A percentile compares a stretch with the other conserved stretches of the same genome.
Conservation (phyloP, 1,140 invertebrate species). For the Argopecten irradians region DNA sequence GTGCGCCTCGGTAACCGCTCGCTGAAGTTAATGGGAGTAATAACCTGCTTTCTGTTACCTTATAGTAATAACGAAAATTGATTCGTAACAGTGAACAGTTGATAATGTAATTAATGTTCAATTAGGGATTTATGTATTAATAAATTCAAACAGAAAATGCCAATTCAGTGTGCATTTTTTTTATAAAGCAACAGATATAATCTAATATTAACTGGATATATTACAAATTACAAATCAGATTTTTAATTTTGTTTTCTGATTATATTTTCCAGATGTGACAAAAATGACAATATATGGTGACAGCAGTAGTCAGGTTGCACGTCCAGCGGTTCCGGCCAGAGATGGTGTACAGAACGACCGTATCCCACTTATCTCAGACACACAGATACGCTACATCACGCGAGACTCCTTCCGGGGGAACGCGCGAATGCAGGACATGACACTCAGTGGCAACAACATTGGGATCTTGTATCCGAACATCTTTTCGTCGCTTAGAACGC, state of each 20-base stretch:
- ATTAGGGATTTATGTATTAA: not conserved
- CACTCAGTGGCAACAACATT: constrained; percentile 47
- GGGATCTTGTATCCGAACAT: constrained; percentile 46
- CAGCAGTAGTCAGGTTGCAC: constrained; percentile 37
- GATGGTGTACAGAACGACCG: constrained; percentile 28
- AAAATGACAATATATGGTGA: constrained; percentile 50
- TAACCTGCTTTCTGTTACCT: not conserved
- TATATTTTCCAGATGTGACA: constrained; percentile 50
- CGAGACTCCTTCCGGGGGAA: constrained; percentile 38
- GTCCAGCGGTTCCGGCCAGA: constrained; percentile 24
- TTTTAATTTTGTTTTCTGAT: not conserved
- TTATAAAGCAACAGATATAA: too few relatives aligned
- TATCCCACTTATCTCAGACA: constrained; percentile 34
- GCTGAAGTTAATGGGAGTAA: not conserved
- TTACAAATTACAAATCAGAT: not conserved
- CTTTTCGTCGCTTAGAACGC: constrained; percentile 34
- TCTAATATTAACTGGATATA: too few relatives aligned
- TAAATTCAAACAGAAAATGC: not conserved
- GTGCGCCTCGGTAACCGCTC: not conserved
- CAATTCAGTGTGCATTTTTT: too few relatives aligned
- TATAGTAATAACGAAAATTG: not conserved
- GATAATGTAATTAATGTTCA: not conserved
- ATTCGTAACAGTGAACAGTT: not conserved
- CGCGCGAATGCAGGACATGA: constrained; percentile 37
- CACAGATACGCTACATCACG: constrained; percentile 48